Evolutionary conservation across 2,797 vertebrate genomes (phyloP).

Genomic region (Sebastes hubbsi): DNA sequence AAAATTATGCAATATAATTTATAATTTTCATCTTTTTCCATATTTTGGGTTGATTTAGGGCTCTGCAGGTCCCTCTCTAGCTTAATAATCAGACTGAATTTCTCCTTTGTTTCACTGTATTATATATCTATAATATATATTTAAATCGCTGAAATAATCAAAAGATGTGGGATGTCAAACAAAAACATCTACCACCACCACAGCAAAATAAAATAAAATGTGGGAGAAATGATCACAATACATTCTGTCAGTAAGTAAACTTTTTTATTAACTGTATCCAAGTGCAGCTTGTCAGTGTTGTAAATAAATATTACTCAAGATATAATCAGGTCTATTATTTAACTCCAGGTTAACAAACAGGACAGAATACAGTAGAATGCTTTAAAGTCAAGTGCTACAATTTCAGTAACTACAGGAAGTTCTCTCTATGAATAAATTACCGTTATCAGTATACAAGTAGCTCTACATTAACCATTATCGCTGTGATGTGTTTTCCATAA

Average conservation of each 20-base stretch:
- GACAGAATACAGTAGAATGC: background rate
- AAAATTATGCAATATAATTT: background rate
- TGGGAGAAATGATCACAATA: background rate
- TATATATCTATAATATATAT: background rate
- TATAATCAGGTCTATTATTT: slow-evolving; percentile 7
- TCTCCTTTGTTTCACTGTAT: background rate
- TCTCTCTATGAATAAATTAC: background rate
- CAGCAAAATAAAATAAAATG: background rate
- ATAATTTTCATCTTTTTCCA: background rate
- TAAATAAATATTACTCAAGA: slow-evolving; percentile 1
- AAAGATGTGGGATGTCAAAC: background rate
- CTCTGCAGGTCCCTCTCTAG: background rate
- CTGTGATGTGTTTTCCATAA: background rate
- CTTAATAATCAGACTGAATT: background rate
- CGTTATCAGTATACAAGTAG: background rate
- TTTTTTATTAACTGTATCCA: slow-evolving; percentile 26
- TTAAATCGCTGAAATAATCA: background rate
- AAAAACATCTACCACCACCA: background rate
- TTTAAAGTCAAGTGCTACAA: background rate
- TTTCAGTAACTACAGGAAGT: slow-evolving; percentile 1
- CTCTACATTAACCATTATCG: slow-evolving; percentile 23
- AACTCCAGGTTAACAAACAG: slow-evolving; percentile 7
- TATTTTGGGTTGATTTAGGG: background rate
- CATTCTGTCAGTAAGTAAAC: slow-evolving; percentile 13
- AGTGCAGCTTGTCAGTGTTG: slow-evolving; percentile 10